These are phyloP conservation scores for Aldabrachelys gigantea DNA, from an alignment of 2,113 vertebrate genomes.

Conservation along the genomic window DNA sequence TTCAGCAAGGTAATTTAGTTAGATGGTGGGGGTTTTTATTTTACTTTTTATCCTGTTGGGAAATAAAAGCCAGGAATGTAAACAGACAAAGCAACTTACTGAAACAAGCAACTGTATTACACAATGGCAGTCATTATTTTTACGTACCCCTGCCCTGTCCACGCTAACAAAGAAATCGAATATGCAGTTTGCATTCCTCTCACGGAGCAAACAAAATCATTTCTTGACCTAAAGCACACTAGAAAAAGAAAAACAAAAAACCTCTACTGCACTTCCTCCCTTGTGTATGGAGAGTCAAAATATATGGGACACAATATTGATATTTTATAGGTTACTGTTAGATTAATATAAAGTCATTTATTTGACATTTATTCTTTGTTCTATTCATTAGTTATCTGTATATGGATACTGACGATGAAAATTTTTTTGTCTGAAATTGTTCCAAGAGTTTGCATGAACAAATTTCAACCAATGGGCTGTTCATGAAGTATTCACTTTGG, in stretches of 20 bases:
- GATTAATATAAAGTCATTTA: not conserved
- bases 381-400: not conserved
- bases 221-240: not conserved
- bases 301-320: not conserved
- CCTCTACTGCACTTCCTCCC: not conserved
- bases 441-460: not conserved
- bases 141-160: slow-evolving; percentile 17
- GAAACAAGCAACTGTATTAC: slow-evolving; percentile 50
- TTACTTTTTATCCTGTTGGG: slow-evolving; percentile 62
- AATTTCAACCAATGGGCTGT: not conserved
- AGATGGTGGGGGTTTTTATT: slow-evolving; percentile 2
- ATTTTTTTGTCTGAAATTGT: not conserved
- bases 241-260: rapidly evolving
- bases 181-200: slow-evolving; percentile 49
- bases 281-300: not conserved
- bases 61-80: slow-evolving; percentile 64
- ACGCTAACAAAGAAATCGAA: slow-evolving; percentile 28
- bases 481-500: not conserved
- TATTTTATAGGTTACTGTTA: not conserved
- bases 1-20: slow-evolving; percentile 63
- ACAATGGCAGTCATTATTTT: slow-evolving; percentile 23
- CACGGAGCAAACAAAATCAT: slow-evolving; percentile 40
- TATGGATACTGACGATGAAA: not conserved
- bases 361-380: not conserved
- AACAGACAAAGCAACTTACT: slow-evolving; percentile 68